A percentile compares a stretch with the other conserved stretches of the same genome.
Conservation (phyloP, 2,888 invertebrate species). For the Brachyptera putata region DNA sequence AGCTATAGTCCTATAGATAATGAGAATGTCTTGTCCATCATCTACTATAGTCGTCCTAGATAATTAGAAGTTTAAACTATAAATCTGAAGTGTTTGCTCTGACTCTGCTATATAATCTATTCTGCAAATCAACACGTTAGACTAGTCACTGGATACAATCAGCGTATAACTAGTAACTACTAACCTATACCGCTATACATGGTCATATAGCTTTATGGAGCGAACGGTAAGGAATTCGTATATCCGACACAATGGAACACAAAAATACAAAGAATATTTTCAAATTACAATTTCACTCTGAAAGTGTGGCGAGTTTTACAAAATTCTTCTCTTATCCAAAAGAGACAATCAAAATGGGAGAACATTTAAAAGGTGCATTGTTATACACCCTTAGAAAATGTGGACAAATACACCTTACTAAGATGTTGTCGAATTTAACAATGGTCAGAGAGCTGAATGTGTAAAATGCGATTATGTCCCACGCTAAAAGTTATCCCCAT, state of each 20-base stretch:
- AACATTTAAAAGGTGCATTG: neutral
- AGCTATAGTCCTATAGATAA: no score
- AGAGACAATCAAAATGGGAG: constrained; percentile 3
- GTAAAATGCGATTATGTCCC: neutral
- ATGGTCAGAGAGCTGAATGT: no score
- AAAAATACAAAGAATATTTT: constrained; percentile 10
- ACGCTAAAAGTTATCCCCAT: no score
- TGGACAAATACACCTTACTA: constrained; percentile 3
- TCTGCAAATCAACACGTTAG: neutral
- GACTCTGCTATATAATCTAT: no score
- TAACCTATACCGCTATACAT: neutral
- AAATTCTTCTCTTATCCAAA: neutral
- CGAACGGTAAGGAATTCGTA: no score
- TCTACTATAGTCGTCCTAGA: no score
- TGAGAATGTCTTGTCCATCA: no score
- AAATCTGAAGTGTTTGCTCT: no score
- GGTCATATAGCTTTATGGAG: neutral
- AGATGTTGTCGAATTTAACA: no score
- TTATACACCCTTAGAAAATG: neutral
- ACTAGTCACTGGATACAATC: neutral
- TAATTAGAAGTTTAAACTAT: no score
- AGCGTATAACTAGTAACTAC: neutral
- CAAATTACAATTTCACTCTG: neutral
- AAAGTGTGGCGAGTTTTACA: neutral
- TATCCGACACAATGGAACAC: neutral